Base-by-base conservation (phyloP, 2,888 invertebrate genomes). In the Epirrita christyi region DNA sequence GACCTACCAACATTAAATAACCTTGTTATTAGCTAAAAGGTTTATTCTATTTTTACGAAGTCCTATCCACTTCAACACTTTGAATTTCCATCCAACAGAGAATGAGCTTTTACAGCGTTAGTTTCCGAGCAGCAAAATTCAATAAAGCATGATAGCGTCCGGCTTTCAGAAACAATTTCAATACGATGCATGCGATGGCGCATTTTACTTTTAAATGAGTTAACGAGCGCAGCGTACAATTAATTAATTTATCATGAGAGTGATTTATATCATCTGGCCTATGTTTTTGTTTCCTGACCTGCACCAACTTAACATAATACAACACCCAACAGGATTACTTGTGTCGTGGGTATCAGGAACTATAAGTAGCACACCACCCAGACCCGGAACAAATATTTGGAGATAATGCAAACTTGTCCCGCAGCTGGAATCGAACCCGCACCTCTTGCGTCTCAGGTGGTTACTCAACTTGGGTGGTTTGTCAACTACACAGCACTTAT, bases 51-150 rank as follows among this genome's bases (percentile, higher is more conserved):
- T n/a, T 21, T 41, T 10, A 21, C 15, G 5, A 6, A 6, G 14
- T n/a, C n/a, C n/a, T n/a, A n/a, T n/a, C n/a, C n/a, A n/a, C n/a
- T n/a, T n/a, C 28, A 29, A 10, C 40, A 40, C 14, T 40, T 8
- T 15, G 62, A 51, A 37, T 63, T 67, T 61, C 11, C 50, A 62
- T 55, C 53, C 36, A 45, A 45, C 6, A 49, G 13, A 34, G 11
- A 63, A 61, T 51, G 61, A 63, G 45, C 59, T 55, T 67, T 61
- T 52, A 64, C 58, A 59, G 52, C 64, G 15, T 46, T 61, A 61
- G 28, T 29, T 53, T 55, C 54, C 53, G 61, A 55, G 50, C 52
- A 55, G 48, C 9, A 36, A 55, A 61, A 64, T 56, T 59, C 48
- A 59, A 64, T 58, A 58, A 21, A n/a, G n/a, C n/a, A n/a, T n/a